Percentiles rank a stretch among this genome's conserved stretches.
phyloP scores from a whole-genome alignment of 2,797 vertebrate genomes.

The Pempheris klunzingeri region DNA sequence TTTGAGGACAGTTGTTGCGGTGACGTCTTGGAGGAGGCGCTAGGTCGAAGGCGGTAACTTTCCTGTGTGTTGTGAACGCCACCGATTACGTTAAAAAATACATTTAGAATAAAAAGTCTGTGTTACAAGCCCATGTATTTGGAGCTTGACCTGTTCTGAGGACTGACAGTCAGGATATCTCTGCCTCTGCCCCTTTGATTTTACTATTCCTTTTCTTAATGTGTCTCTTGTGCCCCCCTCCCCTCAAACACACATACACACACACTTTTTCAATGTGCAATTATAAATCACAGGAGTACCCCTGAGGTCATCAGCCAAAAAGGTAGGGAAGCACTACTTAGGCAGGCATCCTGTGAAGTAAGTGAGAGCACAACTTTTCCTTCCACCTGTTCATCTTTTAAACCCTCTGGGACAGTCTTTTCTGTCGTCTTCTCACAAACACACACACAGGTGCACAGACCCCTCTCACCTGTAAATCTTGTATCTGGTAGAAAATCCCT shows the following conservation, averaged over 20 bases:
- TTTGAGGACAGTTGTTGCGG: not conserved
- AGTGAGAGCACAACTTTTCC: not conserved
- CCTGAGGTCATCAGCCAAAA: not conserved
- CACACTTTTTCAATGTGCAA: not conserved
- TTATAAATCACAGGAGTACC: not conserved
- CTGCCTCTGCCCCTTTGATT: too few species aligned
- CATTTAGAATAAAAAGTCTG: too few species aligned
- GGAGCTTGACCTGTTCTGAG: too few species aligned
- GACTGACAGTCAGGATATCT: not conserved
- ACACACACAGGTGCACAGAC: not conserved
- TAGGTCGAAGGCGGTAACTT: not conserved
- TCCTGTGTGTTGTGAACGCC: not conserved
- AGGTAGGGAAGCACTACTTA: not conserved
- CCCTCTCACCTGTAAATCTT: conserved; percentile 95
- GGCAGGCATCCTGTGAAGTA: not conserved
- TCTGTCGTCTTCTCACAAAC: conserved; percentile 2
- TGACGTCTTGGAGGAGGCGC: not conserved
- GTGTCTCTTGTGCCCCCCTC: not conserved
- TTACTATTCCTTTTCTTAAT: not conserved
- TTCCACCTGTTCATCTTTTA: conserved; percentile 7
- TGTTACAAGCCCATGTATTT: not conserved
- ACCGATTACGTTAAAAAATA: not conserved
- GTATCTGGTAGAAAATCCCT: conserved; percentile 98
- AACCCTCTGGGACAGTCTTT: not conserved
- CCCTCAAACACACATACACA: not conserved